Evolutionary conservation across 1,140 invertebrate species (phyloP), one percentile per base, ranked within the genome.

Genomic region (Drosophila saltans): DNA sequence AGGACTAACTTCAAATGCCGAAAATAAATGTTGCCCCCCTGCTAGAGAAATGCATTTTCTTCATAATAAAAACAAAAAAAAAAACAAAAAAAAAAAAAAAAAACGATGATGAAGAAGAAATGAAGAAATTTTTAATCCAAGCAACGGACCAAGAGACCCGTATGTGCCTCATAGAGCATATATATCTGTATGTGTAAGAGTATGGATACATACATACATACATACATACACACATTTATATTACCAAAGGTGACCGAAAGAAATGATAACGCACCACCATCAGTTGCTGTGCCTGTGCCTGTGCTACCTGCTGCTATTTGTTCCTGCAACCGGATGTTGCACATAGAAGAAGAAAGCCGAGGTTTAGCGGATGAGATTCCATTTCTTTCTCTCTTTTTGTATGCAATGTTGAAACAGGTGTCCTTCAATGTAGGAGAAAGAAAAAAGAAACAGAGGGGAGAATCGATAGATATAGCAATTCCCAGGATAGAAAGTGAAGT

Each of bases 1-100:
- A 88, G 84, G 84, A 88, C 84, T 77, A 88, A 88, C 84, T 88
- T 88, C 84, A 88, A 88, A 88, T 88, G 85, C 84, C 84, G 84
- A 88, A 88, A 89, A 88, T 88, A 88, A 88, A 86, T 88, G 57
- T 69, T 57, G 72, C 67, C 71, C 59, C 57, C 60, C 33, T 41
- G 55, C 63, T 59, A 78, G 75, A 81, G 83, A 86, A 86, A 82
- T 86, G 82, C 82, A 86, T 86, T 86, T 76, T 68, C 66, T 65
- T 39, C 64, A 68, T 64, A 66, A 56, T 67, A 59, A 7, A 59
- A 33, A 59, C 11, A 59, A 21, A 21, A 43, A 43, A n/a, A n/a
- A 61, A 3, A 45, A 28, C 5, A 10, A 55, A 30, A 10, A 5
- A 10, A 8, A 45, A 6, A 64, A 33, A 75, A 73, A 73, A 76